Evolutionary conservation across 2,888 invertebrate genomes (phyloP), one percentile per base, ranked within the genome.

Genomic region (Perithous albicinctus): DNA sequence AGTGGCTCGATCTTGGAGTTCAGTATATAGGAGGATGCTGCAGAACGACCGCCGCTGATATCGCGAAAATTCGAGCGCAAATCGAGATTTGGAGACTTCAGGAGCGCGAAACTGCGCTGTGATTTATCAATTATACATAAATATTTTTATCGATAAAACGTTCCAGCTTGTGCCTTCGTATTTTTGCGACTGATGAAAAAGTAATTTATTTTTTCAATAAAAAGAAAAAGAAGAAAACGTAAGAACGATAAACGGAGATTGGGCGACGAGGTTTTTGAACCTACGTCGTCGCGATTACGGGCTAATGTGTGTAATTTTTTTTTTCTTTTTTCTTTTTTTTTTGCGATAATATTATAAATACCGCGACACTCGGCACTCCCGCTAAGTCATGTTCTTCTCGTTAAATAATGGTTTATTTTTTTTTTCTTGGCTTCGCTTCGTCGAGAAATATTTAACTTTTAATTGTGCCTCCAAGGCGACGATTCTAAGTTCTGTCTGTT

Each of bases 1-100:
- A 96, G 87, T 99, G 98, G 98, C 91, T 97, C 70, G 94, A 96
- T 77, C 92, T 96, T 59, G 98, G 98, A 0, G 97, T 97, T 41
- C 95, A 95, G 72, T 97, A 97, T 91, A 95, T 99, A 56, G 98
- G 99, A 23, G 99, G 99, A 0, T 99, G 99, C 89, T 99, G 99
- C 92, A 94, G 98, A 85, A 97, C 98, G 0, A 96, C 96, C 88
- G 96, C 98, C 0, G 94, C 96, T 0, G 97, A 98, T 91, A 96
- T 98, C 41, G 94, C 94, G 8, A 94, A 95, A 85, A 97, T 98
- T 87, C 94, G 95, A 73, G 94, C 95, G 87, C 94, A 95, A 90
- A 95, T 96, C 75, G 90, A 92, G 75, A 92, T 91, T 80, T 94
- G 94, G 94, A 89, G 85, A 59, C 78, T 80, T 12, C 78, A 84